A percentile compares a stretch with the other conserved stretches of the same genome.
Conservation (phyloP, 2,113 vertebrate species). For the Phrynosoma platyrhinos region DNA sequence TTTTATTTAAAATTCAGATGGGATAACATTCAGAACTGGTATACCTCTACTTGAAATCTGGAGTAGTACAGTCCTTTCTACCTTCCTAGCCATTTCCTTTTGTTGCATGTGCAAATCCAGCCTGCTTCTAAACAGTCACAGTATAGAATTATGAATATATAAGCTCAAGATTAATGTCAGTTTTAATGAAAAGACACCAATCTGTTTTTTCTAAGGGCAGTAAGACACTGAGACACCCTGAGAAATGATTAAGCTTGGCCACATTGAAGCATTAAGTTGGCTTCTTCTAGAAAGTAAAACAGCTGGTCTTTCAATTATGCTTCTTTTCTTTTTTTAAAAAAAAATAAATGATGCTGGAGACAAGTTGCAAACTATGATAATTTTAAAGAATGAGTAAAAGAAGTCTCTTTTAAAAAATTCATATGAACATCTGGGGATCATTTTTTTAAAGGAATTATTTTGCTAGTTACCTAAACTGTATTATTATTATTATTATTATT, state of each 20-base stretch:
- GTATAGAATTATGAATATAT: background rate
- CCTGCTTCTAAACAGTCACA: background rate
- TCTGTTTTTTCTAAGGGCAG: background rate
- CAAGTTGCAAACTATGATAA: background rate
- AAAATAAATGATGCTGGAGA: background rate
- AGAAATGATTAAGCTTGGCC: background rate
- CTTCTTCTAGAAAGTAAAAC: conserved; percentile 27
- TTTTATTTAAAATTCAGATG: too few relatives aligned
- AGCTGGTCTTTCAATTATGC: background rate
- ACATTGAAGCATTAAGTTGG: background rate
- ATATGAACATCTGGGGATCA: conserved; percentile 53
- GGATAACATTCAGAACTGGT: background rate
- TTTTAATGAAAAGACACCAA: background rate
- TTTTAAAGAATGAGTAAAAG: conserved; percentile 58
- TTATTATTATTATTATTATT: too few relatives aligned
- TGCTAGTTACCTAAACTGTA: conserved; percentile 75
- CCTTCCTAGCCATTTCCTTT: background rate
- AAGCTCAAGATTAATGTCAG: background rate
- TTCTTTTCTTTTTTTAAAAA: conserved; percentile 62
- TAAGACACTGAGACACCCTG: background rate
- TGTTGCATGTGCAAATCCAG: background rate
- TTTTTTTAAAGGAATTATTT: conserved; percentile 42
- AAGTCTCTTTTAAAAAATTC: conserved; percentile 67
- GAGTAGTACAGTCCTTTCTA: background rate
- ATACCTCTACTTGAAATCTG: background rate